Evolutionary conservation across 2,113 vertebrate species (phyloP).

Genomic region (Albula goreensis): DNA sequence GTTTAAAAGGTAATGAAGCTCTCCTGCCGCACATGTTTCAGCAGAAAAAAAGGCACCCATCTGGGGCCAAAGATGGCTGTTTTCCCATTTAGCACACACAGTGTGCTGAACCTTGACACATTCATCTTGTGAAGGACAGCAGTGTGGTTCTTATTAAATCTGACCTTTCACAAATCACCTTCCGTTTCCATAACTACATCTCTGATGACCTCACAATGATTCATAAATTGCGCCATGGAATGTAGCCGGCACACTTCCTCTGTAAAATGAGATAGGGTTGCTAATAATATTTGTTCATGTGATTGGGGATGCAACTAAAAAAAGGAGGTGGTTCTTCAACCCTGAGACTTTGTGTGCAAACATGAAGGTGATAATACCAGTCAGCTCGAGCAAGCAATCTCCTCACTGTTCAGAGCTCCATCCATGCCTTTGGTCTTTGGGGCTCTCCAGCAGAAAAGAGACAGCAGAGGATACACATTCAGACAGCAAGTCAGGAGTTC

Average conservation of each 20-base stretch:
- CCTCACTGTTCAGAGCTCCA: background rate
- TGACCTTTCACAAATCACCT: background rate
- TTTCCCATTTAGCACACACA: background rate
- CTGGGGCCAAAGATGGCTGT: background rate
- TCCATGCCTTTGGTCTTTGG: background rate
- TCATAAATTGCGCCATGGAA: background rate
- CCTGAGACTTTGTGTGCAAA: background rate
- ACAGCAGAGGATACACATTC: background rate
- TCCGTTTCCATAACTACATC: background rate
- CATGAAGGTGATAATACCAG: background rate
- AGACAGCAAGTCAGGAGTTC: slow-evolving; percentile 51
- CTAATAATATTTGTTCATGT: too few species aligned
- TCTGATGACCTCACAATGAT: background rate
- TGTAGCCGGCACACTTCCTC: background rate
- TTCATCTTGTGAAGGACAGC: background rate
- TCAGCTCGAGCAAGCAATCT: background rate
- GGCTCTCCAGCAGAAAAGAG: background rate
- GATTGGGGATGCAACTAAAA: background rate
- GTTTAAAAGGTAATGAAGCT: background rate
- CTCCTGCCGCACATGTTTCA: too few species aligned
- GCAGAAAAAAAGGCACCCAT: too few species aligned
- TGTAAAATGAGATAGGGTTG: too few species aligned
- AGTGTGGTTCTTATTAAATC: background rate
- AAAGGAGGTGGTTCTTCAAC: background rate
- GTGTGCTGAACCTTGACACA: background rate